Conservation (phyloP, 2,113 vertebrate genomes). For the Lophura nycthemera region DNA sequence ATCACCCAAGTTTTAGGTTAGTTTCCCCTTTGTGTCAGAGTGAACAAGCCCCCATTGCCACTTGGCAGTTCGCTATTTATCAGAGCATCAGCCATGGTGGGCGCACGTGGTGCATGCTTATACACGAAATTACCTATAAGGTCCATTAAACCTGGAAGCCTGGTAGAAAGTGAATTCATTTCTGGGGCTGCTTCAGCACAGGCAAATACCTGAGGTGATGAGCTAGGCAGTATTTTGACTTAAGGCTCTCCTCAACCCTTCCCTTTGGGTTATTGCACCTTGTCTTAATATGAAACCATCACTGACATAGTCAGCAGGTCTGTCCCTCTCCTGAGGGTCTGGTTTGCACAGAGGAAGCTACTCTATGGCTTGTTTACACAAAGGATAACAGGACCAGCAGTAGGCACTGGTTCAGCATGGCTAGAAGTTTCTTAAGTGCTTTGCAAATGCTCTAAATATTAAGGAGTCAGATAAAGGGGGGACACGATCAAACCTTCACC, state of each 20-base stretch:
- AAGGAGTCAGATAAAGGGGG: not conserved
- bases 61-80: not conserved
- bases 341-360: not conserved
- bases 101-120: not conserved
- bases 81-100: not conserved
- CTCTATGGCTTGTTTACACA: not conserved
- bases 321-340: not conserved
- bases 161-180: not conserved
- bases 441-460: not conserved
- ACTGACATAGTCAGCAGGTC: not conserved
- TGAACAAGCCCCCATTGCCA: not conserved
- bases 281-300: not conserved
- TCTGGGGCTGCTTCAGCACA: not conserved
- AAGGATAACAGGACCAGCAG: not conserved
- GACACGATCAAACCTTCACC: not conserved
- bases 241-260: not conserved
- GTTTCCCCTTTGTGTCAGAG: not conserved
- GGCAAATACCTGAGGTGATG: not conserved
- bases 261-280: not conserved
- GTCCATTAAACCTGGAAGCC: not conserved
- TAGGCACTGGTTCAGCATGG: not conserved
- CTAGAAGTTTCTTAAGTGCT: not conserved
- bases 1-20: not conserved
- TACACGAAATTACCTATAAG: not conserved
- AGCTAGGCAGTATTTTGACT: not conserved